Conservation (phyloP, 2,113 vertebrate species). For the Cyphomyrus plagiostoma region DNA sequence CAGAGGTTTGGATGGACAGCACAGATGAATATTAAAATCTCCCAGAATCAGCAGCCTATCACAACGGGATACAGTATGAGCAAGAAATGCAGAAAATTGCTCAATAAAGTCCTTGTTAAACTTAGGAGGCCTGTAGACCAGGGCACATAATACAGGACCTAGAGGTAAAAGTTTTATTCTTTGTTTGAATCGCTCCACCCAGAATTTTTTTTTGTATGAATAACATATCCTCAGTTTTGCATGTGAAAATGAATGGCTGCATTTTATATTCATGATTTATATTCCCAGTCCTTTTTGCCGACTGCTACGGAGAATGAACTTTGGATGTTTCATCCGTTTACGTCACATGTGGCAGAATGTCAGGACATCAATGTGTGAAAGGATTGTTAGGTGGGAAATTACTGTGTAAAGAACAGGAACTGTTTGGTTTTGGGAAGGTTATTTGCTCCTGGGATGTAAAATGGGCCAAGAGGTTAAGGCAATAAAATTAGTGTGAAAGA, state of each 20-base stretch:
- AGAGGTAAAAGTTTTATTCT: not conserved
- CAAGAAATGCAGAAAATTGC: too few species aligned
- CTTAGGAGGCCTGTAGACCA: too few species aligned
- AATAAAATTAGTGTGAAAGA: not conserved
- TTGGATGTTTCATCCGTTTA: not conserved
- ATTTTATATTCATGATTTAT: not conserved
- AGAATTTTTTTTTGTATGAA: not conserved
- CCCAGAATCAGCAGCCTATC: too few species aligned
- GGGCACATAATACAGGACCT: too few species aligned
- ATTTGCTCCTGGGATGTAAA: not conserved
- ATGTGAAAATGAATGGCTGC: not conserved
- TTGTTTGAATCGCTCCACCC: not conserved
- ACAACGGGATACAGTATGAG: too few species aligned
- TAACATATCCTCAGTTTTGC: not conserved
- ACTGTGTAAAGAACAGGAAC: not conserved
- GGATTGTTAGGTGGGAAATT: not conserved
- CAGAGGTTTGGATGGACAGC: too few species aligned
- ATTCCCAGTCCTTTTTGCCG: not conserved
- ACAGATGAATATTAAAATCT: too few species aligned
- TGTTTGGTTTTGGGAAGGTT: not conserved
- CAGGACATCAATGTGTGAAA: not conserved
- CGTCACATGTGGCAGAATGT: not conserved
- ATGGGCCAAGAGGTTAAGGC: not conserved
- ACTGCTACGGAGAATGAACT: not conserved
- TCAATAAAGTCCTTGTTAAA: too few species aligned